These are phyloP conservation scores for Porites lutea DNA, from an alignment of 64 coral and sea anemone genomes.

Conservation along the genomic window DNA sequence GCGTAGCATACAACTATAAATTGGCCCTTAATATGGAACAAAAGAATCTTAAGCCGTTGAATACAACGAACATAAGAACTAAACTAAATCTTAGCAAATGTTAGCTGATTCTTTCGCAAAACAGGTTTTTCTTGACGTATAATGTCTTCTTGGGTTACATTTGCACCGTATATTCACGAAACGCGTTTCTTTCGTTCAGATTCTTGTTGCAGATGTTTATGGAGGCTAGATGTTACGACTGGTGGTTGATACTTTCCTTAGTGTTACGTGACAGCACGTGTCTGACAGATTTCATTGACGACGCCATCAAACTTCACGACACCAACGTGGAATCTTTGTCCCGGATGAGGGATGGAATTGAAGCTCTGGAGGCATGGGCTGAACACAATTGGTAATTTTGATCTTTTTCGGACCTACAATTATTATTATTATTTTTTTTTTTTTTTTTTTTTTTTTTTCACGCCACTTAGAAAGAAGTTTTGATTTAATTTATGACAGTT, in stretches of 20 bases:
- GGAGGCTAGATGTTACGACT: conserved; percentile 82
- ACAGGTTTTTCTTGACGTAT: not conserved
- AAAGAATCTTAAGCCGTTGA: too few relatives aligned
- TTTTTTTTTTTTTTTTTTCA: too few relatives aligned
- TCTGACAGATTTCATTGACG: conserved; percentile 72
- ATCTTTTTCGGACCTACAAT: not conserved
- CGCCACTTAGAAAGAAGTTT: too few relatives aligned
- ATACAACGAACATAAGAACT: too few relatives aligned
- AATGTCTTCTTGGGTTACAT: too few relatives aligned
- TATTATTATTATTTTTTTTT: too few relatives aligned
- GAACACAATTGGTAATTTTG: conserved; percentile 75
- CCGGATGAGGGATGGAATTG: conserved; percentile 75
- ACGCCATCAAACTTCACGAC: conserved; percentile 60
- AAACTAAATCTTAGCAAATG: too few relatives aligned
- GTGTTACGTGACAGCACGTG: conserved; percentile 77
- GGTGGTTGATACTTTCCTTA: conserved; percentile 78
- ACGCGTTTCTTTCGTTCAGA: conserved; percentile 13
- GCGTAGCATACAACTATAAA: too few relatives aligned
- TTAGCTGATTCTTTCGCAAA: not conserved
- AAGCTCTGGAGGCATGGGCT: conserved; percentile 79
- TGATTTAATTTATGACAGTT: too few relatives aligned
- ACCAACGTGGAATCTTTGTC: conserved; percentile 47
- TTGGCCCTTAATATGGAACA: too few relatives aligned
- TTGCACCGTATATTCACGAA: too few relatives aligned
- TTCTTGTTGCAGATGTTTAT: conserved; percentile 76